Base-by-base conservation (phyloP, 2,113 vertebrate species). In the Ptychochromis oligacanthus region DNA sequence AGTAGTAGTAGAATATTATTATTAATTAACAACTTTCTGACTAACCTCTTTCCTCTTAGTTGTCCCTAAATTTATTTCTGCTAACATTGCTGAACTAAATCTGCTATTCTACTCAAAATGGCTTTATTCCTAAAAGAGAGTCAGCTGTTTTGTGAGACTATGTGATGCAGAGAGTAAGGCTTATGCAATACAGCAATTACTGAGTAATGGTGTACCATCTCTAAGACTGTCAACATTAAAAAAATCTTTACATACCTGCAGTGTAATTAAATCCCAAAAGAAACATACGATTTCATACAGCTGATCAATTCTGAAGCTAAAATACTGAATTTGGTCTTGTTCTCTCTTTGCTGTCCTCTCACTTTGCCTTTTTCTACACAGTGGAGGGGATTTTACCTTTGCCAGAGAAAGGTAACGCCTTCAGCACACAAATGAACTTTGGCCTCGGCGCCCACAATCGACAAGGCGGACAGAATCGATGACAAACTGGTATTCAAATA, bases 391-490 rank as follows among this genome's bases (percentile, higher is more conserved):
- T 83, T 88, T 82, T 67, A 61, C 52, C 80, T 84, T 56, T 60
- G 22, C 14, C 59, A 65, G 59, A 60, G 17, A 82, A 15, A 55
- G 61, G 40, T 57, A 58, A 91, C 82, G 18, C 88, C 92, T 88
- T 89, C 57, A 74, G 70, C 59, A 87, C 81, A 90, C 54, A 75
- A 56, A 11, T 78, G 88, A 83, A 91, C 91, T 89, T 88, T 83
- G 82, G 82, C 57, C 85, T 72, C 8, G 1, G n/a, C 2, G 6
- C 62, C 43, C 57, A 70, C n/a, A 5, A 87, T 70, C 14, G 64
- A 91, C 92, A 81, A 80, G 64, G 13, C 31, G 36, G 2, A 46
- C 20, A 72, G 15, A 74, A 80, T 22, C 57, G 28, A 60, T 46
- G 34, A 77, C 55, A 64, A 75, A 43, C 34, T 72, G 31, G 54